These are phyloP conservation scores for Chionoecetes opilio DNA, from an alignment of 1,140 invertebrate genomes.

Conservation along the genomic window DNA sequence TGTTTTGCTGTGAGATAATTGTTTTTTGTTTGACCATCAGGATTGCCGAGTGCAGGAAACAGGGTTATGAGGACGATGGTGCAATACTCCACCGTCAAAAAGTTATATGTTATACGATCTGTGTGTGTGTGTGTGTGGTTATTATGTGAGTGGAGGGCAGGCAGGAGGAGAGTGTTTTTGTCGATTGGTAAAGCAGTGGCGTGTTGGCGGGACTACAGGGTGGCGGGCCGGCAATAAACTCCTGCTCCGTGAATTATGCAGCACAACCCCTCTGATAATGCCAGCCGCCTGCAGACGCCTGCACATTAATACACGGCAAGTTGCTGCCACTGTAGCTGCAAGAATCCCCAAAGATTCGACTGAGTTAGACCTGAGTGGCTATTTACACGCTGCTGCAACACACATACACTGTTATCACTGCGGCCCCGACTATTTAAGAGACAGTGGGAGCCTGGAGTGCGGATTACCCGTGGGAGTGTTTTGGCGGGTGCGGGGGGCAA, in stretches of 20 bases:
- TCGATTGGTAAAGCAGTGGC: neutral
- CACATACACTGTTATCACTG: neutral
- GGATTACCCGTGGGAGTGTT: neutral
- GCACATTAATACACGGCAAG: neutral
- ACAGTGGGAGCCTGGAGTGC: neutral
- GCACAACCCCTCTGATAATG: neutral
- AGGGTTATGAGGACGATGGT: neutral
- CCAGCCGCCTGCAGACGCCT: neutral
- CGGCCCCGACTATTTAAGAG: neutral
- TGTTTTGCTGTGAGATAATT: constrained; percentile 6
- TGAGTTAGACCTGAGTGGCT: constrained; percentile 15
- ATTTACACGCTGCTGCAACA: neutral
- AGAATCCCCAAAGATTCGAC: neutral
- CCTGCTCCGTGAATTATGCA: neutral
- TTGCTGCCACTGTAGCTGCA: neutral
- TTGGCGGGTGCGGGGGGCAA: too few relatives aligned
- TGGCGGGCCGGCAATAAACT: neutral
- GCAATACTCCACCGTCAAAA: neutral
- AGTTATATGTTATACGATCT: neutral
- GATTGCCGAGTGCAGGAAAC: neutral
- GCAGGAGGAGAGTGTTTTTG: neutral
- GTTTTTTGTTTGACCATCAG: neutral
- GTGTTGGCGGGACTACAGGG: neutral
- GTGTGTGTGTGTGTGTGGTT: neutral
- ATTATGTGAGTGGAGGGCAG: neutral